Evolutionary conservation across 2,888 invertebrate species (phyloP).

Genomic region (Lepidocyrtoides sp.): DNA sequence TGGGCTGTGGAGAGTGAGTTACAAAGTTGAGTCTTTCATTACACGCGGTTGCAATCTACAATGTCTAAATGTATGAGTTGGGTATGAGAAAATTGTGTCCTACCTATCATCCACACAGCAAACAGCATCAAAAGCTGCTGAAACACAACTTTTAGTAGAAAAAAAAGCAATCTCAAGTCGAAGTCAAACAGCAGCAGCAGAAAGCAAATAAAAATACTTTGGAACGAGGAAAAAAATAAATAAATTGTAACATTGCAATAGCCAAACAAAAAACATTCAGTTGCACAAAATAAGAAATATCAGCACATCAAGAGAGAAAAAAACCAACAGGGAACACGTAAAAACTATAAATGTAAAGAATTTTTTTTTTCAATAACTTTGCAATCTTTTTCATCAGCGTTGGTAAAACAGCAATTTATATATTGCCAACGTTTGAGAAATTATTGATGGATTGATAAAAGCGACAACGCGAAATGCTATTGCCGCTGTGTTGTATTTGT

Average conservation of each 20-base stretch:
- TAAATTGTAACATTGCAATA: conserved; percentile 20
- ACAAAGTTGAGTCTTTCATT: not conserved
- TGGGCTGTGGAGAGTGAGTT: not conserved
- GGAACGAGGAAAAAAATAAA: conserved; percentile 6
- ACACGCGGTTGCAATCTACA: not conserved
- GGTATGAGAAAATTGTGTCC: not conserved
- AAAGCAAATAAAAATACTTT: conserved; percentile 18
- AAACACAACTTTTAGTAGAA: not conserved
- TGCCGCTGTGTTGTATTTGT: too few species aligned
- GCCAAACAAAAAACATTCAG: conserved; percentile 5
- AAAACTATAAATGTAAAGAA: not conserved
- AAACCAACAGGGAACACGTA: not conserved
- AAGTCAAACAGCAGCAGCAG: conserved; percentile 4
- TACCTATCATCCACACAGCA: not conserved
- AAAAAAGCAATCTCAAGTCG: conserved; percentile 12
- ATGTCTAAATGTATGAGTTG: not conserved
- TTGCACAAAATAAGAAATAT: not conserved
- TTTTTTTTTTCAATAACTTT: not conserved
- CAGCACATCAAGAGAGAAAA: not conserved
- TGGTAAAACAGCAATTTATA: not conserved
- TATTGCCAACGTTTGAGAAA: not conserved
- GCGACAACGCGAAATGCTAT: not conserved
- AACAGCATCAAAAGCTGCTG: not conserved
- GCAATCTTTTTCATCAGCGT: not conserved
- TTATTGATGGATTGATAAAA: not conserved